Base-by-base conservation (phyloP, 2,797 vertebrate species). In the Rallus crepitans region DNA sequence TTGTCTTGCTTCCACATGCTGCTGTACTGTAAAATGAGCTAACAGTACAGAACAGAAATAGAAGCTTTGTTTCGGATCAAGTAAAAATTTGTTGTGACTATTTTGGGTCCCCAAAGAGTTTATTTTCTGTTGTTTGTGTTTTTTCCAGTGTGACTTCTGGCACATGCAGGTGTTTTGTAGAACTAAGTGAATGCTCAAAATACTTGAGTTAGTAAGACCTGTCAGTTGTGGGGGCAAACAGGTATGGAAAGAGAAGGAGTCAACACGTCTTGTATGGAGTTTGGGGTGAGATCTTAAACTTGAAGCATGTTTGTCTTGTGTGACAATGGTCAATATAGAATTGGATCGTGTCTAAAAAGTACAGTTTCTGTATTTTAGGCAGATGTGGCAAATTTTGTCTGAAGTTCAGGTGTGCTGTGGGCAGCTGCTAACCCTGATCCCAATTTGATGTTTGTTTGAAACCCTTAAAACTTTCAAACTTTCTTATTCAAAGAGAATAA, bases 11-110 rank as follows among this genome's bases (percentile, higher is more conserved):
- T 61, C 48, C 48, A 53, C 45, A 4, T 39, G 70, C 61, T 2
- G 0, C 12, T 37, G 20, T 6, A 2, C 13, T 83, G 20, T 42
- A 45, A 80, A 94, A 52, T 45, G 13, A 1, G 0, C n/a, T 53
- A 40, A 33, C 70, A 87, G 15, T 31, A 30, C 45, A 65, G 63
- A 57, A 47, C 59, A 69, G 37, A 89, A 91, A 61, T 64, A 78
- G 27, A 68, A 79, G 7, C 61, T 52, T 76, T 53, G 3, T 66
- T 87, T 89, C 0, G 0, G 19, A 12, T 87, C 39, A 71, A 69
- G 12, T 47, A 12, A 47, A 75, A 37, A 20, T 30, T 45, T 53
- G 5, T 55, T 0, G 0, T 52, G 45, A 24, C 37, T 68, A 0
- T 27, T 82, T 61, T 60, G 48, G 9, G 45, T 39, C 37, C 25